phyloP scores from a whole-genome alignment of 2,113 vertebrate genomes.

The Climacteris rufus region DNA sequence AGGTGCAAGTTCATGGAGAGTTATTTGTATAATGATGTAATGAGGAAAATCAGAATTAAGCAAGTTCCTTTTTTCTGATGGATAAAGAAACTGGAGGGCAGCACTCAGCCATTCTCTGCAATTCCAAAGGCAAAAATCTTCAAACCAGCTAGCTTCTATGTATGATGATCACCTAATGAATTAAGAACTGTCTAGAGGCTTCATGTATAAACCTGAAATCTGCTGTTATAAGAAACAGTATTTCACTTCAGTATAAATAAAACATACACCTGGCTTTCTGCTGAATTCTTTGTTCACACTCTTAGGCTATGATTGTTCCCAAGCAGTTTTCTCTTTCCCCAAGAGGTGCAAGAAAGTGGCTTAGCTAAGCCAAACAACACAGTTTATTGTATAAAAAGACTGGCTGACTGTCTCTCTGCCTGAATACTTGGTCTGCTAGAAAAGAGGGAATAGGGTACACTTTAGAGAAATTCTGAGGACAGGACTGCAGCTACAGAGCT shows the following conservation, averaged over 20 bases:
- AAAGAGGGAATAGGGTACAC: background rate
- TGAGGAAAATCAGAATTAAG: background rate
- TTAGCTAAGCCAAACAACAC: background rate
- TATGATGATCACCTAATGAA: background rate
- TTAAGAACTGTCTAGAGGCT: background rate
- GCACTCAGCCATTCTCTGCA: background rate
- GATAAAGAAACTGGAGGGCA: background rate
- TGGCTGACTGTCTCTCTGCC: background rate
- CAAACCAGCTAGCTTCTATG: background rate
- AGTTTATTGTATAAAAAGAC: background rate
- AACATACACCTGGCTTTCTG: background rate
- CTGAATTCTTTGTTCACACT: background rate
- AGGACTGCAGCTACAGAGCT: background rate
- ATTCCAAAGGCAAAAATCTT: background rate
- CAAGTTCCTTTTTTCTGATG: conserved; percentile 7
- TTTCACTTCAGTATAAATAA: background rate
- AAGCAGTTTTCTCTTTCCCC: background rate
- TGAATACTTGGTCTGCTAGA: background rate
- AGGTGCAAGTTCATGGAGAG: background rate
- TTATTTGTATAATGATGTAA: background rate
- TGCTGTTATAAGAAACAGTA: background rate
- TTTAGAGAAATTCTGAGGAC: background rate
- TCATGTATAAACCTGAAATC: background rate
- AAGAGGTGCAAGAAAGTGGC: background rate
- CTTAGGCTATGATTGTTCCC: background rate